Base-by-base conservation (phyloP, 2,888 invertebrate genomes). In the Pinctada fucata region DNA sequence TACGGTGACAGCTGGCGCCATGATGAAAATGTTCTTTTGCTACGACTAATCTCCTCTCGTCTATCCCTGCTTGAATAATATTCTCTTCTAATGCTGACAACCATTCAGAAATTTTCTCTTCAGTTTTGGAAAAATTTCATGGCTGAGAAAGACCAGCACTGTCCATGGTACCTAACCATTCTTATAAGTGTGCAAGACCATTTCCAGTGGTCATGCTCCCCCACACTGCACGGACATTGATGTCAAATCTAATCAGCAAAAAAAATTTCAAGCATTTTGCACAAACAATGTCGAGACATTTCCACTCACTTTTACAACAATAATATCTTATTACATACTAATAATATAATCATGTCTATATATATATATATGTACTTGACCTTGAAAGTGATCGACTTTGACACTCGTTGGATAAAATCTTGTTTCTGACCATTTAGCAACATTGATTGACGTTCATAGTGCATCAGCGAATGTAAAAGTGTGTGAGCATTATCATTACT, bases 1-100 rank as follows among this genome's bases (percentile, higher is more conserved):
- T 0, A 84, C 83, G 16, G 83, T 82, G 2, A 84, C 79, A 6
- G 79, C 78, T n/a, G 85, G 82, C 16, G 82, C 79, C 84, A 45
- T 83, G 50, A 64, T 83, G 82, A 64, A 72, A 82, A 49, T 58
- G 50, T 1, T 47, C 66, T 58, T 45, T 75, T 47, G 80, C 78
- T 3, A 79, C 79, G 0, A 83, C 82, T 2, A 84, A 8, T 10
- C 65, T 47, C 65, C 71, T 67, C 67, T 84, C 82, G 52, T 85
- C 82, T n/a, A 6, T 31, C 8, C 63, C 64, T n/a, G 76, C 73
- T 10, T n/a, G 51, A 8, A 63, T 45, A 64, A 79, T 66, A 13
- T 76, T 67, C 16, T 63, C 63, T 51, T 71, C 63, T 3, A 78
- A 10, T 3, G 48, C 49, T 3, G 47, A 10, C 79, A 72, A 81